Conservation (phyloP, 2,888 invertebrate genomes). For the Ormyrus rosae region DNA sequence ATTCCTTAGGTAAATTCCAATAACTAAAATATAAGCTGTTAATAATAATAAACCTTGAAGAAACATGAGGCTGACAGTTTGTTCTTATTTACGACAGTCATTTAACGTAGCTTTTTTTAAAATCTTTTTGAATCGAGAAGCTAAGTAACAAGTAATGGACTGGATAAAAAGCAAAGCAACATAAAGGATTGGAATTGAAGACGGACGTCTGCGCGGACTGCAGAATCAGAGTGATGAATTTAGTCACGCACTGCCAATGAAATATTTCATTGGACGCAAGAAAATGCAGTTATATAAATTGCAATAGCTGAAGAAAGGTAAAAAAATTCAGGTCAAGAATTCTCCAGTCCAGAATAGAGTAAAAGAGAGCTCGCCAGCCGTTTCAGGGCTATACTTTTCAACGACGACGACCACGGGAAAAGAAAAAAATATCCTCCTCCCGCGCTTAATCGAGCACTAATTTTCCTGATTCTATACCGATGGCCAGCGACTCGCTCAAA, state of each 20-base stretch:
- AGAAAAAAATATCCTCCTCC: not conserved
- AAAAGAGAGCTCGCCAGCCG: not conserved
- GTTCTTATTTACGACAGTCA: too few relatives aligned
- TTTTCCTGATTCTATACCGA: slow-evolving; percentile 10
- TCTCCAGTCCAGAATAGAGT: slow-evolving; percentile 11
- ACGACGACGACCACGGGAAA: not conserved
- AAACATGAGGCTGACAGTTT: too few relatives aligned
- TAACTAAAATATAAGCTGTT: not conserved
- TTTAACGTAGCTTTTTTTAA: too few relatives aligned
- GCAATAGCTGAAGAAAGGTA: slow-evolving; percentile 13
- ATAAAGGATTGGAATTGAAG: too few relatives aligned
- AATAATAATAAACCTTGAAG: too few relatives aligned
- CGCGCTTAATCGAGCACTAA: not conserved
- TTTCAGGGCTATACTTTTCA: too few relatives aligned
- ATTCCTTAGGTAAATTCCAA: not conserved
- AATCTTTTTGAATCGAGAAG: too few relatives aligned
- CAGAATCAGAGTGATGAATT: slow-evolving; percentile 2
- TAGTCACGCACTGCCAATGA: slow-evolving; percentile 38
- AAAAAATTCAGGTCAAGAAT: slow-evolving; percentile 53
- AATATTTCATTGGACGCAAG: slow-evolving; percentile 47
- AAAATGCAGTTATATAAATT: slow-evolving; percentile 55
- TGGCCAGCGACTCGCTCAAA: not conserved
- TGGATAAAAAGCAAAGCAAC: too few relatives aligned
- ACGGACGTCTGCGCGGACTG: too few relatives aligned
- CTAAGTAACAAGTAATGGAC: too few relatives aligned